Evolutionary conservation across 1,140 invertebrate genomes (phyloP).

Genomic region (Drosophila mojavensis): DNA sequence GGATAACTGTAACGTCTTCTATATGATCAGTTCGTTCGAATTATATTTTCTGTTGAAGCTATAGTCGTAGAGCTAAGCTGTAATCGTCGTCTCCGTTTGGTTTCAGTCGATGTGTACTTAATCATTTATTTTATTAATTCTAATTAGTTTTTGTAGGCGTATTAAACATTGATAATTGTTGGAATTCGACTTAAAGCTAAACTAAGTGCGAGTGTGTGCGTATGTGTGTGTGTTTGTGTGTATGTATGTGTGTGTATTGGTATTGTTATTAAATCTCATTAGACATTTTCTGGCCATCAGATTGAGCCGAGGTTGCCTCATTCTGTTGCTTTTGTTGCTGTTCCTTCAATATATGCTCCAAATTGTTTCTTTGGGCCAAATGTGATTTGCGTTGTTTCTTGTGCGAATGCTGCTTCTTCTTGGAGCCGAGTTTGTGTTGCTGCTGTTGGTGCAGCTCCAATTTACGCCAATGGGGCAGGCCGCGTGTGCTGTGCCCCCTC

Average conservation of each 20-base stretch:
- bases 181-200: conserved; percentile 11
- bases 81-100: not conserved
- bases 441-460: conserved; percentile 29
- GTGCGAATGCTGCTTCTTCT: not conserved
- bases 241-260: not conserved
- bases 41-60: no score
- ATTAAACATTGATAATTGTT: conserved; percentile 5
- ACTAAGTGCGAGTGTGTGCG: conserved; percentile 11
- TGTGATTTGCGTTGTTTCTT: conserved; percentile 8
- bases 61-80: not conserved
- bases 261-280: conserved; percentile 51
- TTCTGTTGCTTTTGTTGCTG: conserved; percentile 10
- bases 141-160: not conserved
- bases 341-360: conserved; percentile 19
- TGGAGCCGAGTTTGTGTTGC: conserved; percentile 4
- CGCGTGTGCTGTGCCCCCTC: conserved; percentile 15
- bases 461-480: conserved; percentile 59
- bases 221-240: not conserved
- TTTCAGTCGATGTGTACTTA: conserved; percentile 34
- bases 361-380: conserved; percentile 24
- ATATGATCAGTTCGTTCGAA: no score
- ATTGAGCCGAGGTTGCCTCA: not conserved
- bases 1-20: no score
- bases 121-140: conserved; percentile 25
- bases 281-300: conserved; percentile 29